phyloP scores from a whole-genome alignment of 2,113 vertebrate genomes.

The Bucco capensis region DNA sequence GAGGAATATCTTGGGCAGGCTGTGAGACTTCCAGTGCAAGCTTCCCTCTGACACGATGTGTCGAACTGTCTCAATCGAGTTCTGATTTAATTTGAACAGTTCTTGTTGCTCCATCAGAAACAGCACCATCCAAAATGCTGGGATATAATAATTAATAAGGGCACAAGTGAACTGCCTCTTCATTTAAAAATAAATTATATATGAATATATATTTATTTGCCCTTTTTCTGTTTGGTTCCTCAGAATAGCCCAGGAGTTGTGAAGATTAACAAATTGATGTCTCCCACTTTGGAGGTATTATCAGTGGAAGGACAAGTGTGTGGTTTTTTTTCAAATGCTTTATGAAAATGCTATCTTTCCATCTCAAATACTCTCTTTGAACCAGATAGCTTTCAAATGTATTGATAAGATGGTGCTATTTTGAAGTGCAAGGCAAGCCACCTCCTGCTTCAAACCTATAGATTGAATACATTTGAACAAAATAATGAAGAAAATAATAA shows the following conservation, averaged over 20 bases:
- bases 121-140: not conserved
- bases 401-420: not conserved
- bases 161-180: conserved; percentile 10
- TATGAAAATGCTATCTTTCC: not conserved
- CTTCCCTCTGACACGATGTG: not conserved
- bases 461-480: not conserved
- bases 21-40: not conserved
- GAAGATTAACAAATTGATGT: conserved; percentile 39
- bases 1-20: conserved; percentile 9
- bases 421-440: not conserved
- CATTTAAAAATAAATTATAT: conserved; percentile 16
- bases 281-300: not conserved
- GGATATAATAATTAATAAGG: conserved; percentile 42
- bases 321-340: conserved; percentile 15
- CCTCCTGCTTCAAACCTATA: not conserved
- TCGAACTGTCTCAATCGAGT: conserved; percentile 34
- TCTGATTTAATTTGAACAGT: conserved; percentile 3
- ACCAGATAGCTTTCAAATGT: conserved; percentile 8
- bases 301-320: not conserved
- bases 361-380: conserved; percentile 25
- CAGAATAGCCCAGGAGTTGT: not conserved
- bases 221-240: not conserved
- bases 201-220: not conserved
- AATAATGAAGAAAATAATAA: not conserved
- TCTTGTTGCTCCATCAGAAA: not conserved